Conservation (phyloP, 2,113 vertebrate genomes). For the Chlamydotis undulata region DNA sequence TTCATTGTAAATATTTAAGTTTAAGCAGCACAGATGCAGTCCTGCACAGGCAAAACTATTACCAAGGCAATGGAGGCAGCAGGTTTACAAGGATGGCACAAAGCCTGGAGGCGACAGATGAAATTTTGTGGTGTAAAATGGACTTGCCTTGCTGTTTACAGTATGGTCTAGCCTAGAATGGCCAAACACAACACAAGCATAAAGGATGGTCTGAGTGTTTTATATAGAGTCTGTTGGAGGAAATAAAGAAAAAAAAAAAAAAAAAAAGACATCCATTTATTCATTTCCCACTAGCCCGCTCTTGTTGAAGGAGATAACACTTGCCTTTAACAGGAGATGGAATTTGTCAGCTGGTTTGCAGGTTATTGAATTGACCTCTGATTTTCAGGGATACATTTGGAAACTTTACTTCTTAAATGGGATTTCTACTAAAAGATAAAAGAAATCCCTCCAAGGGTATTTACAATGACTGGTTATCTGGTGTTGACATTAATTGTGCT, state of each 20-base stretch:
- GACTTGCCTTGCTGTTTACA: neutral
- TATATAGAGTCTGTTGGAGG: neutral
- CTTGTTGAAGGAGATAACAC: slow-evolving; percentile 42
- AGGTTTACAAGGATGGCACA: neutral
- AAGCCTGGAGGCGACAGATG: neutral
- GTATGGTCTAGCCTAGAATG: neutral
- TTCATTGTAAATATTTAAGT: slow-evolving; percentile 8
- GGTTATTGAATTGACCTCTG: slow-evolving; percentile 43
- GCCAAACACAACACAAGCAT: neutral
- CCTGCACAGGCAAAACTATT: neutral
- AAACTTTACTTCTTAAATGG: slow-evolving; percentile 61
- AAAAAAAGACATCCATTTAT: neutral
- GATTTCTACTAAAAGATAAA: slow-evolving; percentile 48
- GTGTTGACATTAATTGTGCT: slow-evolving; percentile 59
- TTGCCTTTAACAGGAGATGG: neutral
- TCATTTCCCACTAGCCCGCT: neutral
- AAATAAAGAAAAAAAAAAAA: no score
- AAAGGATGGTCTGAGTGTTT: neutral
- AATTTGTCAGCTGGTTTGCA: slow-evolving; percentile 17
- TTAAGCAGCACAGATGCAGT: neutral
- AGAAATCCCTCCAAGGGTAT: slow-evolving; percentile 36
- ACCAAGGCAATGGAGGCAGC: neutral
- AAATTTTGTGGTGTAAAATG: neutral
- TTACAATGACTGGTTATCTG: slow-evolving; percentile 55
- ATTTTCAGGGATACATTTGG: slow-evolving; percentile 28